A percentile compares a stretch with the other conserved stretches of the same genome.
Evolutionary conservation across 2,113 vertebrate genomes (phyloP).

Genomic region (Eira barbara): DNA sequence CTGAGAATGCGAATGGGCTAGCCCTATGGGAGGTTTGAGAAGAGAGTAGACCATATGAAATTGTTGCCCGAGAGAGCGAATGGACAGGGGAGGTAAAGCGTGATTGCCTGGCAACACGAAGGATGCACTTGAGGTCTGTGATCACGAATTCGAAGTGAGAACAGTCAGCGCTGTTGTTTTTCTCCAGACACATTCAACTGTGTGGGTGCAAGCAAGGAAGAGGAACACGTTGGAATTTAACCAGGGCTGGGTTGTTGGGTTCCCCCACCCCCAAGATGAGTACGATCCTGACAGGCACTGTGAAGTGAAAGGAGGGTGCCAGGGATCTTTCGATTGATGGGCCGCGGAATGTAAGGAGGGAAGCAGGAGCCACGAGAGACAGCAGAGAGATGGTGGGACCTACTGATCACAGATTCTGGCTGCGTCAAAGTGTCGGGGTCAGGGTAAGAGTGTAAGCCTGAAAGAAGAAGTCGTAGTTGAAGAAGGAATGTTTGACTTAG

Average conservation of each 20-base stretch:
- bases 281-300: neutral
- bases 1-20: neutral
- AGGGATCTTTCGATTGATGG: neutral
- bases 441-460: neutral
- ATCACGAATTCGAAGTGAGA: neutral
- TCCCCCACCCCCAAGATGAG: neutral
- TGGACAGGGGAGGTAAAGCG: neutral
- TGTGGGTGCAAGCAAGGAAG: neutral
- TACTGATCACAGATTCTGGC: neutral
- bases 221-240: neutral
- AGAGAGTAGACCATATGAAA: conserved; percentile 24
- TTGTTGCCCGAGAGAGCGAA: neutral
- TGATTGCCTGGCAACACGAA: conserved; percentile 42
- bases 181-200: neutral
- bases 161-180: neutral
- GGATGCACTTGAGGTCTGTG: conserved; percentile 17
- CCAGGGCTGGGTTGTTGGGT: neutral
- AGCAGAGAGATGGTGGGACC: neutral
- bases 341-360: neutral
- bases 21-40: conserved; percentile 21
- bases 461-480: neutral
- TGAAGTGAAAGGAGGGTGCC: neutral
- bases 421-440: neutral
- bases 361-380: neutral
- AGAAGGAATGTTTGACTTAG: neutral